Evolutionary conservation across 2,113 vertebrate species (phyloP), one percentile per base, ranked within the genome.

Genomic region (Parotia lawesii): DNA sequence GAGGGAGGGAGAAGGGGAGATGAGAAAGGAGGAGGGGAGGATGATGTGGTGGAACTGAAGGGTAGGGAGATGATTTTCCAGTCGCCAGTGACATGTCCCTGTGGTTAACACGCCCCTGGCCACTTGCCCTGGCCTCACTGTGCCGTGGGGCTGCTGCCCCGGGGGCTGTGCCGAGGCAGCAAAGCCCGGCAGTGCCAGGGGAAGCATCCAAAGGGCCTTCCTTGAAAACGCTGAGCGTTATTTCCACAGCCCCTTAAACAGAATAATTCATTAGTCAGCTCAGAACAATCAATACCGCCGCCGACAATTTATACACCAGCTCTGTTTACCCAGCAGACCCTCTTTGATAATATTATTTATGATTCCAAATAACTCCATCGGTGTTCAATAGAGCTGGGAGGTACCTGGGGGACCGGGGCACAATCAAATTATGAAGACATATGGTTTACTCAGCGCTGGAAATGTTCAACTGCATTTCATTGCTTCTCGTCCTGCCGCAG

Each of bases 301-400:
- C 95, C 1, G 5, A 96, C 97, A 97, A 97, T 97, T 97, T 97
- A 98, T 94, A 95, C 97, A 93, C 87, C 83, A 92, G 73, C 97
- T 97, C 96, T 97, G 96, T 98, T 98, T 98, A 97, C 97, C 96
- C 97, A 97, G 96, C 75, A 97, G 97, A 93, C 95, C 84, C 95
- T 97, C 96, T 97, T 97, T 97, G 97, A 97, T 98, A 97, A 98
- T 97, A 98, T 97, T 98, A 98, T 98, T 98, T 98, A 97, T 97
- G 97, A 96, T 97, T 95, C 97, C 90, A 98, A 98, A 98, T 98
- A 97, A 98, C 98, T 98, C 96, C 94, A 96, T 97, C 84, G 47
- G 95, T 96, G 95, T 97, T 98, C 97, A 98, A 96, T 98, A 97
- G 93, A 95, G 96, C 95, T 89, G 92, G 91, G 88, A 92, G 95